Evolutionary conservation across 2,797 vertebrate species (phyloP), one percentile per base, ranked within the genome.

Genomic region (Fratercula arctica): DNA sequence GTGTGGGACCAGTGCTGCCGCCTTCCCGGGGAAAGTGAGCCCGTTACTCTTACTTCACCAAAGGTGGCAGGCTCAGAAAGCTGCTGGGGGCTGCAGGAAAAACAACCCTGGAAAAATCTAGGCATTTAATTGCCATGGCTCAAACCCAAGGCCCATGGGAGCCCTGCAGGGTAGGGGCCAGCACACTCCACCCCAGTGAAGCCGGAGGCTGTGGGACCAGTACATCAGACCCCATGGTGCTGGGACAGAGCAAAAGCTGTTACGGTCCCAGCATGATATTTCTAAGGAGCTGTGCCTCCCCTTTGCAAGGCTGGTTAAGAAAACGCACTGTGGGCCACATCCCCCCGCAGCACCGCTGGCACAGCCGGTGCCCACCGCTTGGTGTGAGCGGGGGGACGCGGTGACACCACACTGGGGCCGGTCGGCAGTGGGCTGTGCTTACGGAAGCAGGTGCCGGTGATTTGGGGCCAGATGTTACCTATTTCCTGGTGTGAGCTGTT

Each of bases 341-440:
- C 1, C 1, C 82, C 37, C 48, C 3, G 9, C 77, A 66, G 57
- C 0, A 1, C 33, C 16, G n/a, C 41, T 1, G 10, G 50, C 82
- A 45, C 46, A 45, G 92, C 50, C 6, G 0, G 35, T 41, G 18
- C 60, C 56, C 43, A 4, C 6, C 6, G 2, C 9, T 1, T 12
- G 2, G 9, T 0, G 0, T 1, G 35, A 53, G 66, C 6, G 2
- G 56, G 39, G 11, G 43, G 39, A 33, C 0, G 0, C 1, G 3
- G 45, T 31, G 81, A 33, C 80, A 83, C 43, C 60, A 41, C 11
- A 15, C 3, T 2, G 5, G 85, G 57, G 25, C 1, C 1, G 0
- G 53, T 7, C 31, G 7, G 54, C 83, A 46, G 51, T 1, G 3
- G 19, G 28, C 33, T 53, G 45, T 3, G 33, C 5, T 3, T 4